phyloP scores from a whole-genome alignment of 2,888 invertebrate genomes.

The Hedychridium roseum region DNA sequence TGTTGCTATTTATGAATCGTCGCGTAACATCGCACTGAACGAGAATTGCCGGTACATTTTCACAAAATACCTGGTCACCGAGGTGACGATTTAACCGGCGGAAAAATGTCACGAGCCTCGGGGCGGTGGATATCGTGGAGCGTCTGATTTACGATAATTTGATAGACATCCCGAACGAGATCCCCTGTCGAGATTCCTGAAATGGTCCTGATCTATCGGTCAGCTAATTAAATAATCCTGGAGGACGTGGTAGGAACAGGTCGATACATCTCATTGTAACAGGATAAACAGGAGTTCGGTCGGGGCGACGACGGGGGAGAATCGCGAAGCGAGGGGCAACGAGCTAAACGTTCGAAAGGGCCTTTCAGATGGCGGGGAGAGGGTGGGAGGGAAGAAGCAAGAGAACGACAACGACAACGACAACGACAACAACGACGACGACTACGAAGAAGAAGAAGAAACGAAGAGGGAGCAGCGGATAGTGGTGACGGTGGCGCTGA shows the following conservation, averaged over 20 bases:
- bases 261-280: conserved; percentile 63
- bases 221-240: conserved; percentile 62
- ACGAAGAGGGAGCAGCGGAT: conserved; percentile 8
- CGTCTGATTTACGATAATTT: no score
- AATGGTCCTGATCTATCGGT: conserved; percentile 29
- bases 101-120: no score
- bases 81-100: no score
- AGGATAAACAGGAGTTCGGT: conserved; percentile 61
- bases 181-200: not conserved
- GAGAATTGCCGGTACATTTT: no score
- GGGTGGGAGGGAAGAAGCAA: conserved; percentile 5
- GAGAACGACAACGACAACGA: no score
- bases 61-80: no score
- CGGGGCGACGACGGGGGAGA: conserved; percentile 28
- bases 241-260: conserved; percentile 55
- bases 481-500: no score
- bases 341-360: conserved; percentile 23
- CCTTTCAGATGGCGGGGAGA: conserved; percentile 14
- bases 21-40: no score
- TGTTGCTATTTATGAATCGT: no score
- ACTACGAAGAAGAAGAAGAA: conserved; percentile 1
- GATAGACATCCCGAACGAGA: no score
- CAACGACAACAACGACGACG: no score
- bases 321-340: conserved; percentile 22
- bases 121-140: no score